phyloP scores from a whole-genome alignment of 23 tunicate genomes.

The Diplosoma virens region DNA sequence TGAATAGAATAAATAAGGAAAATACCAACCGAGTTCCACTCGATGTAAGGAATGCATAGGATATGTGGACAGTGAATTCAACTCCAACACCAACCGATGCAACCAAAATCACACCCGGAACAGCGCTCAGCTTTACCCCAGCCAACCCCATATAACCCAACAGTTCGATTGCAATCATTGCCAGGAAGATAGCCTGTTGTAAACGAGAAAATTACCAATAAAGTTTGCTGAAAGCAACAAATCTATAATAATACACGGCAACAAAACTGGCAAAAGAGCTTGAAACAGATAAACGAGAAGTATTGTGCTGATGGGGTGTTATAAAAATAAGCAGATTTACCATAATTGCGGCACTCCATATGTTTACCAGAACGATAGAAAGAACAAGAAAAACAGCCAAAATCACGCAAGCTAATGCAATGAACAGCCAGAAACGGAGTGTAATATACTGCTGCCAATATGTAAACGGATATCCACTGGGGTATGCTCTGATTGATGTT shows the following conservation, averaged over 20 bases:
- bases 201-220: no score
- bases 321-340: no score
- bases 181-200: slow-evolving; percentile 67
- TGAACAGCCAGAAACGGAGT: slow-evolving; percentile 81
- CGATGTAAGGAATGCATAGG: slow-evolving; percentile 83
- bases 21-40: slow-evolving; percentile 64
- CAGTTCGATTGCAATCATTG: slow-evolving; percentile 76
- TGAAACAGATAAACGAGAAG: no score
- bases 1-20: not conserved
- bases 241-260: no score
- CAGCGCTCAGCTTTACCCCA: slow-evolving; percentile 84
- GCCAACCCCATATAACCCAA: slow-evolving; percentile 87
- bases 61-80: slow-evolving; percentile 91
- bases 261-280: no score
- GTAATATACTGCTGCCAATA: slow-evolving; percentile 97
- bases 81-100: slow-evolving; percentile 87
- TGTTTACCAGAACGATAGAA: slow-evolving; percentile 63
- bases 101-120: slow-evolving; percentile 90
- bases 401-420: slow-evolving; percentile 71
- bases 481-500: slow-evolving; percentile 51
- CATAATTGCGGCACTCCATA: slow-evolving; percentile 78
- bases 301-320: no score
- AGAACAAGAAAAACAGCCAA: slow-evolving; percentile 65
- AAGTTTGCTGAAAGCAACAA: no score
- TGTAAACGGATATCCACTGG: slow-evolving; percentile 87